These are phyloP conservation scores for Drosophila meridionalis DNA, from an alignment of 2,888 invertebrate genomes.

Conservation along the genomic window DNA sequence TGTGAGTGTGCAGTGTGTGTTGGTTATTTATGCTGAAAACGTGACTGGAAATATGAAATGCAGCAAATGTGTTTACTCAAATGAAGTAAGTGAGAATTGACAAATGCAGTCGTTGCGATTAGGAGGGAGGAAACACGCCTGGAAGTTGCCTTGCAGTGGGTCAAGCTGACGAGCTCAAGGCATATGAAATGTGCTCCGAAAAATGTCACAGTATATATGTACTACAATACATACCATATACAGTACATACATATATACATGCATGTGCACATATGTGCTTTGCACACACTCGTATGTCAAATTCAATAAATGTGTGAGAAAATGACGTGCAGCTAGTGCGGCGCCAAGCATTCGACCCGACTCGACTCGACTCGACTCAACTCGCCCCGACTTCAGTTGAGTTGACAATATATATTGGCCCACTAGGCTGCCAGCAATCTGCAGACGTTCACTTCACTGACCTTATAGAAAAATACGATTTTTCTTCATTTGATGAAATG, in stretches of 20 bases:
- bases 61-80: conserved; percentile 76
- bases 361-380: conserved; percentile 38
- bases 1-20: conserved; percentile 8
- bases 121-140: conserved; percentile 4
- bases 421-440: conserved; percentile 22
- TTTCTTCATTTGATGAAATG: conserved; percentile 81
- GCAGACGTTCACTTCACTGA: conserved; percentile 40
- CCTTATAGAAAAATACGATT: conserved; percentile 78
- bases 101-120: conserved; percentile 57
- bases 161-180: conserved; percentile 51
- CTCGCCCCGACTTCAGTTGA: conserved; percentile 54
- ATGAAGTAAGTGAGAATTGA: conserved; percentile 77
- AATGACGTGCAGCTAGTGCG: conserved; percentile 58
- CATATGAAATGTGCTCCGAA: conserved; percentile 63
- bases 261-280: background rate
- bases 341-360: conserved; percentile 59
- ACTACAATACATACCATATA: background rate
- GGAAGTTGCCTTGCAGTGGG: conserved; percentile 31
- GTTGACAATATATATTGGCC: conserved; percentile 56
- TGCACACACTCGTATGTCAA: conserved; percentile 57
- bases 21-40: conserved; percentile 79
- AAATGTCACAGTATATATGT: conserved; percentile 48
- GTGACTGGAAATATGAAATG: conserved; percentile 82
- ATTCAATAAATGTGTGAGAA: conserved; percentile 69
- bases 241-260: background rate